A percentile compares a stretch with the other conserved stretches of the same genome.
phyloP scores from a whole-genome alignment of 1,140 invertebrate genomes.

The Rhizoglyphus robini region DNA sequence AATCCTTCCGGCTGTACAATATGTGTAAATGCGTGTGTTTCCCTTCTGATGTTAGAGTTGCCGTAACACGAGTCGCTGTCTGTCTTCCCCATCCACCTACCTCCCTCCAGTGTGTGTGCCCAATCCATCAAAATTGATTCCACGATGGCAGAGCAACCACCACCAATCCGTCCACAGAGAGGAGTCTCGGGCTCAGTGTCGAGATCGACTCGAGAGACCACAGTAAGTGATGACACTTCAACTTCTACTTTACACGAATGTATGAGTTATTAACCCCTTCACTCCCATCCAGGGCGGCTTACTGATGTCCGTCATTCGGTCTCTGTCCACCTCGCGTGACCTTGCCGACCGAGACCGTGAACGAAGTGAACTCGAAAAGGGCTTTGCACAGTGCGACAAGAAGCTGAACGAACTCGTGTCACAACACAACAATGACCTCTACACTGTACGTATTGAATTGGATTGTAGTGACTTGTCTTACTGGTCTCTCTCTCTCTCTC shows the following conservation, averaged over 20 bases:
- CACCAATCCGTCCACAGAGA: constrained; percentile 9
- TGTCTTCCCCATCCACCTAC: too few relatives aligned
- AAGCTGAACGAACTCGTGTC: constrained; percentile 73
- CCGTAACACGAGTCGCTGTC: too few relatives aligned
- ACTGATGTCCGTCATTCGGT: constrained; percentile 80
- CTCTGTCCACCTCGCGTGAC: constrained; percentile 67
- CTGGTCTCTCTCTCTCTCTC: not conserved
- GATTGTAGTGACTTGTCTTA: too few relatives aligned
- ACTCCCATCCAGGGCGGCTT: constrained; percentile 54
- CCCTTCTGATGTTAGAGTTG: too few relatives aligned
- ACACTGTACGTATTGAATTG: constrained; percentile 27
- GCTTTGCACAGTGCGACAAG: constrained; percentile 78
- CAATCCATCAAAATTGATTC: not conserved
- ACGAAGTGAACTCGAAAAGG: constrained; percentile 79
- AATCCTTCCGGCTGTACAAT: too few relatives aligned
- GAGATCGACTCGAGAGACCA: constrained; percentile 3
- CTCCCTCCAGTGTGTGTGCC: too few relatives aligned
- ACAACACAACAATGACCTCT: constrained; percentile 70
- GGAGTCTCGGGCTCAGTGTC: not conserved
- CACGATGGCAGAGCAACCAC: not conserved
- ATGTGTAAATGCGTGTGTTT: too few relatives aligned
- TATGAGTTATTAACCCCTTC: not conserved
- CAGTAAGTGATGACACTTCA: not conserved
- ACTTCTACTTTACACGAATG: not conserved
- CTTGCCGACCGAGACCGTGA: constrained; percentile 87